Conservation (phyloP, 2,113 vertebrate genomes). For the Rhadina sibilatrix region DNA sequence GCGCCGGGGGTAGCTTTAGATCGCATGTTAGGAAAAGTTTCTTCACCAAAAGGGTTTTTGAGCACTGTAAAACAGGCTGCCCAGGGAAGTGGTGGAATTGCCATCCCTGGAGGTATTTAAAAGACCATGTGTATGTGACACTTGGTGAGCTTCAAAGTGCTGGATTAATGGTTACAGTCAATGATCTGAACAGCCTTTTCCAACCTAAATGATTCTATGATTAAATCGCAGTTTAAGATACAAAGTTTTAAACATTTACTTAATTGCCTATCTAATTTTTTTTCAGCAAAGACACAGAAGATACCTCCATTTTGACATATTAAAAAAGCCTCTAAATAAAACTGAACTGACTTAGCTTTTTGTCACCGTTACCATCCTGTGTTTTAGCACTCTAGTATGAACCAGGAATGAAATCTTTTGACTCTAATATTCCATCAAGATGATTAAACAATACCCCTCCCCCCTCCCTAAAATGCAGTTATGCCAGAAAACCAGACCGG, state of each 20-base stretch:
- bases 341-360: background rate
- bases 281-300: background rate
- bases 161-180: background rate
- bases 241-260: background rate
- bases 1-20: background rate
- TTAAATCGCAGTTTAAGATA: background rate
- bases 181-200: background rate
- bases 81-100: background rate
- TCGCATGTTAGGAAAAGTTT: background rate
- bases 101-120: background rate
- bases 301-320: background rate
- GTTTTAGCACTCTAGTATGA: background rate
- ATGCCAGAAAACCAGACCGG: background rate
- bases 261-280: background rate
- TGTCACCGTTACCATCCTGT: background rate
- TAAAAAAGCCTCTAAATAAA: background rate
- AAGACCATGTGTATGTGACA: background rate
- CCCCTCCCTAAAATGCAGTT: background rate
- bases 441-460: background rate
- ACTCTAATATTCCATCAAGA: background rate
- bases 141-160: background rate
- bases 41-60: background rate
- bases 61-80: background rate
- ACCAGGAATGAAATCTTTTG: constrained; percentile 33
- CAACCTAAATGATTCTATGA: background rate